A percentile compares a stretch with the other conserved stretches of the same genome.
Conservation (phyloP, 2,888 invertebrate genomes). For the Brachypalpus laphriformis region DNA sequence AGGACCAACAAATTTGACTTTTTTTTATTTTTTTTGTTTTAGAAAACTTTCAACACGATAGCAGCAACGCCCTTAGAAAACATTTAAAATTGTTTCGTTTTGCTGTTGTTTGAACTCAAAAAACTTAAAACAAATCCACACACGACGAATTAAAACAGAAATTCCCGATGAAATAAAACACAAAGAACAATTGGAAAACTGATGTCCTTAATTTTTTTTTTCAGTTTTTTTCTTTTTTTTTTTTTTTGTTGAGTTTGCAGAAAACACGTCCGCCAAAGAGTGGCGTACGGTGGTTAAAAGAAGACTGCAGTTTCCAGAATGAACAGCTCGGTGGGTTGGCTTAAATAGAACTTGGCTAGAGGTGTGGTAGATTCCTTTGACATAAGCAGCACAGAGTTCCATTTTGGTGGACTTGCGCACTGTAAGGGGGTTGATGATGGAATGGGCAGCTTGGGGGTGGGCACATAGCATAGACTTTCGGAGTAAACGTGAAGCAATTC, state of each 20-base stretch:
- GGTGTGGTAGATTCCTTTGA: conserved; percentile 49
- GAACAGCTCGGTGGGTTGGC: conserved; percentile 1
- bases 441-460: too few relatives aligned
- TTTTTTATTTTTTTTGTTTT: conserved; percentile 5
- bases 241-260: conserved; percentile 61
- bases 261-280: conserved; percentile 78
- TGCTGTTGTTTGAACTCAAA: background rate
- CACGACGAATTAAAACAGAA: conserved; percentile 59
- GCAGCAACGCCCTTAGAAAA: conserved; percentile 51
- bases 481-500: conserved; percentile 27
- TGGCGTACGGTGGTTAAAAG: conserved; percentile 79
- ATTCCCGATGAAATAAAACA: conserved; percentile 60
- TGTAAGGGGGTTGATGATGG: too few relatives aligned
- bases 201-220: conserved; percentile 1
- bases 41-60: conserved; percentile 20
- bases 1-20: background rate
- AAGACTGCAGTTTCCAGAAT: conserved; percentile 75
- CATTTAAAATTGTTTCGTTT: conserved; percentile 25
- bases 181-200: conserved; percentile 63
- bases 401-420: conserved; percentile 56
- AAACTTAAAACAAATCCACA: conserved; percentile 35
- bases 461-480: conserved; percentile 11
- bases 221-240: conserved; percentile 42
- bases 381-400: conserved; percentile 2
- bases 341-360: background rate